phyloP scores from a whole-genome alignment of 2,797 vertebrate genomes.

The Poeciliopsis paucimaculata region DNA sequence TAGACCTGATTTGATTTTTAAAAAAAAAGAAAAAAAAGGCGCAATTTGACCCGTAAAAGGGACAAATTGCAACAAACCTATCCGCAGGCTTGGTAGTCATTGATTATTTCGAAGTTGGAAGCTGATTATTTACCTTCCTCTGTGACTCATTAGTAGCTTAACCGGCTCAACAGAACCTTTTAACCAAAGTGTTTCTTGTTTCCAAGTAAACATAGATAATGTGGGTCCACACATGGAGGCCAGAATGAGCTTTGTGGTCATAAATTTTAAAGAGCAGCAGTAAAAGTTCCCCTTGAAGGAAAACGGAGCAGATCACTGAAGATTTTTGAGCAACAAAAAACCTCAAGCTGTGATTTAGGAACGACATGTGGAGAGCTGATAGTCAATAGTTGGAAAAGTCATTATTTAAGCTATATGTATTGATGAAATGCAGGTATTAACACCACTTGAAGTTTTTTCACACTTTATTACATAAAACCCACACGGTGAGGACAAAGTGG shows the following conservation, averaged over 20 bases:
- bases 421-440: background rate
- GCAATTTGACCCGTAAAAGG: constrained; percentile 33
- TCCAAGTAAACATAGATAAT: constrained; percentile 42
- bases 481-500: background rate
- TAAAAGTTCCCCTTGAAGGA: background rate
- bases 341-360: background rate
- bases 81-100: constrained; percentile 25
- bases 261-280: constrained; percentile 4
- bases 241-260: constrained; percentile 23
- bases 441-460: background rate
- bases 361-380: background rate
- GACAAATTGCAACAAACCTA: constrained; percentile 31
- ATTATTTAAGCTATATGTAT: background rate
- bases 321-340: background rate
- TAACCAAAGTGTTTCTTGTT: constrained; percentile 34
- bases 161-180: constrained; percentile 30
- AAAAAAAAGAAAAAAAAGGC: constrained; percentile 13
- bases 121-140: constrained; percentile 64
- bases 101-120: constrained; percentile 53
- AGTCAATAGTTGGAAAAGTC: background rate
- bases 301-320: background rate
- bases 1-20: constrained; percentile 16
- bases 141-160: constrained; percentile 60
- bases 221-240: constrained; percentile 20
- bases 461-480: background rate